Percentiles rank a stretch among this genome's conserved stretches.
Evolutionary conservation across 2,797 vertebrate species (phyloP).

Genomic region (Prionace glauca): DNA sequence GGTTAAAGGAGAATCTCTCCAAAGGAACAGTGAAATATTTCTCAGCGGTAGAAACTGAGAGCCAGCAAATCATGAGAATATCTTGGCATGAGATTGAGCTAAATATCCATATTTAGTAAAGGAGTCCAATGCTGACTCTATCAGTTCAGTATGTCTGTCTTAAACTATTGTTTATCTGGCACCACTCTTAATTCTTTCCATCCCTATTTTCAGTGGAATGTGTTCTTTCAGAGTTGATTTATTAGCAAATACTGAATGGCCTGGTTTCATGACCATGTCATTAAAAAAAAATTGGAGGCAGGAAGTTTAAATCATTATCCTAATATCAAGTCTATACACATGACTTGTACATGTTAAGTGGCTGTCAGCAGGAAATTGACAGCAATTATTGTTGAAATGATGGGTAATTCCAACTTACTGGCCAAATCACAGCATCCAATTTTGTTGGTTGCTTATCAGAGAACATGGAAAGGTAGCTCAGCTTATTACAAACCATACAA

Average conservation of each 20-base stretch:
- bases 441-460: not conserved
- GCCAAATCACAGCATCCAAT: not conserved
- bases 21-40: constrained; percentile 5
- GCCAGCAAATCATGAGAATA: not conserved
- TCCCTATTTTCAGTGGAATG: constrained; percentile 33
- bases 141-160: constrained; percentile 31
- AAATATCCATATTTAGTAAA: constrained; percentile 36
- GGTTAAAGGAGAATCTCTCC: not conserved
- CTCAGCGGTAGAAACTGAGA: not conserved
- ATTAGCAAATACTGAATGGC: not conserved
- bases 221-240: not conserved
- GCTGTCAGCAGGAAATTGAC: not conserved
- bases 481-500: not conserved
- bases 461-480: not conserved
- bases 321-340: not conserved
- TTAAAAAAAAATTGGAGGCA: not conserved
- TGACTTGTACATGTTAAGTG: not conserved
- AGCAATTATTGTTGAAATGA: not conserved
- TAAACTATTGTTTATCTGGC: constrained; percentile 31
- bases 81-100: not conserved
- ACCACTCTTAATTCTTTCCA: constrained; percentile 31
- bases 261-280: not conserved
- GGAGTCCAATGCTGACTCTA: not conserved
- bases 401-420: not conserved
- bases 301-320: not conserved